Evolutionary conservation across 2,888 invertebrate species (phyloP), one percentile per base, ranked within the genome.

Genomic region (Drosophila fungiperda): DNA sequence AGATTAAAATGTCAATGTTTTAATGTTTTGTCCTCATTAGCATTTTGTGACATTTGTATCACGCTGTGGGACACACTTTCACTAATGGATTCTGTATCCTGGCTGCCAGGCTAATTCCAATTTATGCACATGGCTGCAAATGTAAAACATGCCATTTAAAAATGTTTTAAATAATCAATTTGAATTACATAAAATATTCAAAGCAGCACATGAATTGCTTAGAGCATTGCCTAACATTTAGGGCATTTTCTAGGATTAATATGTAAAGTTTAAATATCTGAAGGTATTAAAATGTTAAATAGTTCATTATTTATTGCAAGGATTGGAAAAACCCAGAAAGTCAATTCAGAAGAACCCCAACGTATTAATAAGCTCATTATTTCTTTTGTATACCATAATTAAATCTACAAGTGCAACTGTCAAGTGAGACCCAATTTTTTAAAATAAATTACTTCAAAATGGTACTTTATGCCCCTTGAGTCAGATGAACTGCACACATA

Each of bases 1-100:
- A 54, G 70, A 64, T 67, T 52, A 33, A 62, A 45, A 53, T 62
- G 49, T 52, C 64, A 68, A 72, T 48, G 68, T 48, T 38, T 17
- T 53, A 45, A 12, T 3, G 4, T 26, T 17, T 20, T 29, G 20
- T 15, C 26, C 32, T 11, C 62, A 68, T 75, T 74, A 74, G 55
- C 74, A 66, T 66, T 68, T 74, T 67, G 61, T 38, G 59, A 36
- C 7, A 42, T 32, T 54, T 60, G 52, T 45, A 36, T 20, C 42
- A 12, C 17, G 32, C 38, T 33, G 3, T 50, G 23, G 12, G 1
- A n/a, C n/a, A 20, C 23, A 17, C 55, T 11, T n/a, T 17, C 1
- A 29, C 26, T 17, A 29, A 15, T 15, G 12, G 23, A 2, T 32
- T 12, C 6, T 53, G 15, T 42, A 17, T 15, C 0, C 8, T 50